Conservation (phyloP, 2,113 vertebrate genomes). For the Alligator mississippiensis region DNA sequence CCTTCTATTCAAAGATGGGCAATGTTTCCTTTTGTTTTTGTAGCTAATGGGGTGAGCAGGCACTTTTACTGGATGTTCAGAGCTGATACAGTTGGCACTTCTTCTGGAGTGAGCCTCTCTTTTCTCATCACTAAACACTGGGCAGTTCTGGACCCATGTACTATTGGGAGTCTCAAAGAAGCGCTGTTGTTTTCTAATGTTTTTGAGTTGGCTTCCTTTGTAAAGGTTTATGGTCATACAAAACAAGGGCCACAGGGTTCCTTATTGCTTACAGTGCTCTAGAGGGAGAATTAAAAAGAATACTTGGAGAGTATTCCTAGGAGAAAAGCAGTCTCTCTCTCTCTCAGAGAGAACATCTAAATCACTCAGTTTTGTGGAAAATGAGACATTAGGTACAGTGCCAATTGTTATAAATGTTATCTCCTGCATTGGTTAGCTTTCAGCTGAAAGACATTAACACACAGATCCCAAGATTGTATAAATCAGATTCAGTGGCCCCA, state of each 20-base stretch:
- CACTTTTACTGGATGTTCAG: background rate
- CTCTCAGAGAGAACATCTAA: background rate
- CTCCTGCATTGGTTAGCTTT: rapidly evolving
- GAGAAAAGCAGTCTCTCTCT: background rate
- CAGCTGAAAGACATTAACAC: background rate
- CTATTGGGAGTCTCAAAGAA: background rate
- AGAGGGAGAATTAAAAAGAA: background rate
- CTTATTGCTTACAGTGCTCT: background rate
- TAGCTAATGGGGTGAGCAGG: background rate
- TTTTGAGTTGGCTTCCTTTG: background rate
- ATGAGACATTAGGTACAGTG: rapidly evolving
- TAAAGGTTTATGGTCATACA: rapidly evolving
- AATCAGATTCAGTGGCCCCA: background rate
- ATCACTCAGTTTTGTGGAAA: rapidly evolving
- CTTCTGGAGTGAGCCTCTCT: background rate
- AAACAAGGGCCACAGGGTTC: background rate
- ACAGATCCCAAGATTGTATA: background rate
- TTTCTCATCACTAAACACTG: rapidly evolving
- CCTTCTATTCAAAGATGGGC: background rate
- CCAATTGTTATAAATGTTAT: background rate
- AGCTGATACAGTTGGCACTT: background rate
- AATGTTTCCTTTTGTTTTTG: background rate
- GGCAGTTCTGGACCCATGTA: rapidly evolving
- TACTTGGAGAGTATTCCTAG: background rate
- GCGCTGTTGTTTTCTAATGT: background rate